These are phyloP conservation scores for Lytechinus variegatus DNA, from an alignment of 35 echinoderm and acorn worm species.

Conservation along the genomic window DNA sequence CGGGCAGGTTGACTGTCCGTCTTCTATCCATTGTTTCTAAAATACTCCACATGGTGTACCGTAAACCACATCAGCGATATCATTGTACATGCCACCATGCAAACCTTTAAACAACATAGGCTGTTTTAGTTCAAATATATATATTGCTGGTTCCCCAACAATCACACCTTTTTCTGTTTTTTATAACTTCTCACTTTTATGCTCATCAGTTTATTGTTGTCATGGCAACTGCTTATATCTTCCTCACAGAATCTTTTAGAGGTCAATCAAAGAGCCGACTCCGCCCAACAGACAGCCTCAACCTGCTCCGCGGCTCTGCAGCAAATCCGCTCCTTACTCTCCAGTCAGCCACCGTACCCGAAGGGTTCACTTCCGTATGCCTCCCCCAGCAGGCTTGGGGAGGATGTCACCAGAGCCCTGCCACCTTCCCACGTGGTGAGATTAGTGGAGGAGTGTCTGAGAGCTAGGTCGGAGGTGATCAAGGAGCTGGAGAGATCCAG, in stretches of 20 bases:
- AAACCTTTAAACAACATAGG: too few relatives aligned
- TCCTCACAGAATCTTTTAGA: conserved; percentile 5
- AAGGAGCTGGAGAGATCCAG: conserved; percentile 28
- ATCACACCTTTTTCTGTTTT: too few relatives aligned
- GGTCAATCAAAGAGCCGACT: not conserved
- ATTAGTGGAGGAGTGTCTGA: conserved; percentile 51
- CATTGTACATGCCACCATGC: too few relatives aligned
- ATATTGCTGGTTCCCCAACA: too few relatives aligned
- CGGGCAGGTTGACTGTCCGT: too few relatives aligned
- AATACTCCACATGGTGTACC: too few relatives aligned
- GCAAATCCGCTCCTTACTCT: conserved; percentile 21
- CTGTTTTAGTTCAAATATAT: too few relatives aligned
- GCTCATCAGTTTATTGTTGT: not conserved
- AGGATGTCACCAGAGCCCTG: not conserved
- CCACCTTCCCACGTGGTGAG: conserved; percentile 31
- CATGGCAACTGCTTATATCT: not conserved
- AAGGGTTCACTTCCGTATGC: not conserved
- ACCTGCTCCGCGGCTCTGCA: not conserved
- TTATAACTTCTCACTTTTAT: not conserved
- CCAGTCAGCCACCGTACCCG: not conserved
- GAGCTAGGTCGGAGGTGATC: conserved; percentile 12
- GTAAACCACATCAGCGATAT: too few relatives aligned
- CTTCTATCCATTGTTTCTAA: too few relatives aligned
- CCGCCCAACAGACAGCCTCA: not conserved
- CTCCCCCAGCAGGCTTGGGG: not conserved